phyloP scores from a whole-genome alignment of 1,140 invertebrate genomes.

The Lordiphosa stackelbergi region DNA sequence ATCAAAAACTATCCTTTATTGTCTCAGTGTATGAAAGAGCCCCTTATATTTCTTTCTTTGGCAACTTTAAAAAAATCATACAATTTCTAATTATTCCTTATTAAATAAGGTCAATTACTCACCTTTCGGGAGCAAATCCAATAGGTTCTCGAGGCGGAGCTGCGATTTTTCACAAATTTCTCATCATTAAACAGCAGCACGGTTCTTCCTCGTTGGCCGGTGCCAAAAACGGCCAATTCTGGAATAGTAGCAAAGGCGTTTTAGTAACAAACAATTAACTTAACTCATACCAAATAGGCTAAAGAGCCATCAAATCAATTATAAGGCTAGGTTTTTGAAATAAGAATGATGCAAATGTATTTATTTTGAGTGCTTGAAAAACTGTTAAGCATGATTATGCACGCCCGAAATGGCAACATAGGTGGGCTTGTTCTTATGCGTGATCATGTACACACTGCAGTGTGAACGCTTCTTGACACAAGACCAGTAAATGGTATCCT shows the following conservation, averaged over 20 bases:
- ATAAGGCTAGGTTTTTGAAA: constrained; percentile 16
- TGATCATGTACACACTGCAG: constrained; percentile 48
- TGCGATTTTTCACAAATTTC: constrained; percentile 72
- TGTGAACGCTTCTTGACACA: constrained; percentile 22
- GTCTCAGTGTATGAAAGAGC: too few relatives aligned
- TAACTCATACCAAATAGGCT: background rate
- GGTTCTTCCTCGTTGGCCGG: constrained; percentile 65
- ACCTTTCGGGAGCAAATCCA: constrained; percentile 75
- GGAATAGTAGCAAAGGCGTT: constrained; percentile 21
- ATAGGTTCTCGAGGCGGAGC: constrained; percentile 66
- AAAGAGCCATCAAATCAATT: constrained; percentile 4
- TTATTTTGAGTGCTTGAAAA: constrained; percentile 6
- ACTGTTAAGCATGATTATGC: constrained; percentile 38
- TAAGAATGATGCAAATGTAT: background rate
- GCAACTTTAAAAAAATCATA: too few relatives aligned
- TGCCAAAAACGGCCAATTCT: constrained; percentile 69
- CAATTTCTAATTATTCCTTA: too few relatives aligned
- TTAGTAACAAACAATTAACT: background rate
- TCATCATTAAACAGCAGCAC: constrained; percentile 59
- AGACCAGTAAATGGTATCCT: constrained; percentile 38
- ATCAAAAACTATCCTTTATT: too few relatives aligned
- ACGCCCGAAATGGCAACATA: constrained; percentile 58
- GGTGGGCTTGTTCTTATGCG: constrained; percentile 46
- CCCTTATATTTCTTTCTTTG: too few relatives aligned
- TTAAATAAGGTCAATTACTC: background rate